Percentiles rank a stretch among this genome's conserved stretches.
Evolutionary conservation across 1,140 invertebrate genomes (phyloP).

Genomic region (Hypsibius dujardini): DNA sequence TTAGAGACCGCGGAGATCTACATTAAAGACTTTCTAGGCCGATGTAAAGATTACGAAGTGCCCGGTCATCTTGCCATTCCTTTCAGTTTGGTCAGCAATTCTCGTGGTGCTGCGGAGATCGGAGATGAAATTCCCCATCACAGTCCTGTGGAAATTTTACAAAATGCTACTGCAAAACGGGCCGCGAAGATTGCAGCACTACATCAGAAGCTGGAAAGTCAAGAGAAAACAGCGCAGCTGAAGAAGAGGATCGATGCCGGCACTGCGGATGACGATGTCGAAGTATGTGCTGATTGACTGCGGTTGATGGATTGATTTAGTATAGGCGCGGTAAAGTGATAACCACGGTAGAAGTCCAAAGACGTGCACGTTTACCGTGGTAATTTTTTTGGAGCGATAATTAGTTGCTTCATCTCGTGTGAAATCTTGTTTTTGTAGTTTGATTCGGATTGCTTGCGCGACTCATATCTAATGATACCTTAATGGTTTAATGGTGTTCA

Average conservation of each 20-base stretch:
- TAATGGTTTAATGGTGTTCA: too few species aligned
- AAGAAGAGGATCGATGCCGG: background rate
- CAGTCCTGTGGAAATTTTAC: background rate
- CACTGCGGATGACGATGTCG: background rate
- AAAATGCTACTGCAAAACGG: background rate
- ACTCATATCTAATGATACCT: too few species aligned
- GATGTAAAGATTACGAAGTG: constrained; percentile 57
- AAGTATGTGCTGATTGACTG: background rate
- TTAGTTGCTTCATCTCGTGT: too few species aligned
- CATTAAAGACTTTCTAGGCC: constrained; percentile 60
- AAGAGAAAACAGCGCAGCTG: background rate
- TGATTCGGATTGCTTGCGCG: background rate
- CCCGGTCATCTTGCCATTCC: background rate
- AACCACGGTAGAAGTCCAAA: too few species aligned
- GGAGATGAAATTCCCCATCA: background rate
- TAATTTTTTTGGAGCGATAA: too few species aligned
- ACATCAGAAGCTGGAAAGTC: background rate
- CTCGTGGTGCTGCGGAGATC: constrained; percentile 38
- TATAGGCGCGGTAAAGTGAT: too few species aligned
- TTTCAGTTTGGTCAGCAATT: constrained; percentile 25
- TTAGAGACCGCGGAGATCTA: constrained; percentile 57
- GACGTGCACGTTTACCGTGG: too few species aligned
- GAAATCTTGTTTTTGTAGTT: background rate
- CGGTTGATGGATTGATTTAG: too few species aligned
- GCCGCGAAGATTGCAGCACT: constrained; percentile 4